A percentile compares a stretch with the other conserved stretches of the same genome.
These are phyloP conservation scores for Abscondita cerata DNA, from an alignment of 2,888 invertebrate species.

Conservation along the genomic window DNA sequence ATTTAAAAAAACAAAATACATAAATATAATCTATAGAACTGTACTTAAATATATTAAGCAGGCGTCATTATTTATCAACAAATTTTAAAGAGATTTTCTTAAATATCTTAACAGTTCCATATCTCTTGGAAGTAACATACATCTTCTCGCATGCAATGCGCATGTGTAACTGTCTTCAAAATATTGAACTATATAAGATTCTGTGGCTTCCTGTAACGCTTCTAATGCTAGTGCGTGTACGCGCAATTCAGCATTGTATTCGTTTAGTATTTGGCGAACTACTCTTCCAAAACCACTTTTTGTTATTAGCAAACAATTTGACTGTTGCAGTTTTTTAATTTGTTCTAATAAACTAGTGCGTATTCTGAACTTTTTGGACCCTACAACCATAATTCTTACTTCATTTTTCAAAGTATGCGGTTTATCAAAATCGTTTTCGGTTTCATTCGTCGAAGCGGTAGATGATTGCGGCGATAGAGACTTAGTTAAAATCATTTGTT, in stretches of 20 bases:
- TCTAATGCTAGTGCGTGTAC: constrained; percentile 56
- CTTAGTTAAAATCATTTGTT: too few species aligned
- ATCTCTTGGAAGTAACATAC: constrained; percentile 59
- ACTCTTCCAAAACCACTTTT: constrained; percentile 57
- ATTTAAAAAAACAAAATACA: too few species aligned
- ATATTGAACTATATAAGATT: constrained; percentile 60
- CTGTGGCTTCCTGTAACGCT: constrained; percentile 60
- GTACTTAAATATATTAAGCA: too few species aligned
- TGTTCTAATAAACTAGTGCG: constrained; percentile 38
- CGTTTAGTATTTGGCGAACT: constrained; percentile 56
- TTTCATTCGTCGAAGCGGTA: too few species aligned
- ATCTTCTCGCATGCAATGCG: constrained; percentile 57
- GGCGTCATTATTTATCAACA: too few species aligned
- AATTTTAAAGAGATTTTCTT: too few species aligned
- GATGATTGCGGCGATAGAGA: too few species aligned
- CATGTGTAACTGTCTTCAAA: constrained; percentile 60
- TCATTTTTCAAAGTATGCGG: too few species aligned
- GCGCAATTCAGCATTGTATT: constrained; percentile 36
- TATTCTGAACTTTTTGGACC: constrained; percentile 24
- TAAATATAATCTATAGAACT: too few species aligned
- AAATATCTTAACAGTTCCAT: constrained; percentile 57
- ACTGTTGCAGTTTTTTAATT: constrained; percentile 46
- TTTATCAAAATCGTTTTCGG: too few species aligned
- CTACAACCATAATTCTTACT: constrained; percentile 26
- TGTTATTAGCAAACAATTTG: constrained; percentile 55